Percentiles rank a stretch among this genome's conserved stretches.
Conservation (phyloP, 2,888 invertebrate genomes). For the Hypercompe scribonia region DNA sequence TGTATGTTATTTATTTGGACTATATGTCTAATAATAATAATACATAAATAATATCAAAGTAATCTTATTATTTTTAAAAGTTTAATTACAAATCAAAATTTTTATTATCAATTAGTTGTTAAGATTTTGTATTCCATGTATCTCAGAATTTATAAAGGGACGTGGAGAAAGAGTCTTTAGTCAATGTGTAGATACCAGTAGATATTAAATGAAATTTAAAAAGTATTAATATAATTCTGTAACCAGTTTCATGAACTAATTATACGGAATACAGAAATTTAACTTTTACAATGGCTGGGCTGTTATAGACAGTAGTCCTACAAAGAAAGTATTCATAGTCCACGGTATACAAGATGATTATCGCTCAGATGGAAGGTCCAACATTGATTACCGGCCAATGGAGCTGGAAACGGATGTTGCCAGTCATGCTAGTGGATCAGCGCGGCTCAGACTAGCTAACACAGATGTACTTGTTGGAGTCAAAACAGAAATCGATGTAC, state of each 20-base stretch:
- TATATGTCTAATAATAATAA: no score
- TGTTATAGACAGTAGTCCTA: constrained; percentile 92
- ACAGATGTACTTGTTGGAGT: constrained; percentile 97
- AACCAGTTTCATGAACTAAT: background rate
- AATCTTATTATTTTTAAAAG: no score
- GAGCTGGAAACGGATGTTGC: constrained; percentile 95
- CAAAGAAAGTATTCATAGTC: constrained; percentile 95
- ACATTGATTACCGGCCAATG: constrained; percentile 93
- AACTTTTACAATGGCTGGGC: constrained; percentile 87
- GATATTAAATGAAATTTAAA: background rate
- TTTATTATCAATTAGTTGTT: no score
- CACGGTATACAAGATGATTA: constrained; percentile 96
- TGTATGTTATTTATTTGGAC: no score
- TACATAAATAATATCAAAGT: no score
- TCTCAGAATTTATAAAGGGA: no score
- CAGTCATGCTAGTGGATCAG: constrained; percentile 95
- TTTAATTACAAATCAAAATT: no score
- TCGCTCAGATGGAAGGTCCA: constrained; percentile 93
- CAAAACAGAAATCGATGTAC: constrained; percentile 95
- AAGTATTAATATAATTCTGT: background rate
- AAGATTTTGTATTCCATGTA: no score
- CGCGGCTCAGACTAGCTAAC: constrained; percentile 93
- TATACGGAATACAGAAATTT: background rate
- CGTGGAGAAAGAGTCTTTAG: no score
- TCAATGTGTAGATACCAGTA: no score